phyloP scores from a whole-genome alignment of 92 coral and sea anemone genomes.

The Muricea muricata region DNA sequence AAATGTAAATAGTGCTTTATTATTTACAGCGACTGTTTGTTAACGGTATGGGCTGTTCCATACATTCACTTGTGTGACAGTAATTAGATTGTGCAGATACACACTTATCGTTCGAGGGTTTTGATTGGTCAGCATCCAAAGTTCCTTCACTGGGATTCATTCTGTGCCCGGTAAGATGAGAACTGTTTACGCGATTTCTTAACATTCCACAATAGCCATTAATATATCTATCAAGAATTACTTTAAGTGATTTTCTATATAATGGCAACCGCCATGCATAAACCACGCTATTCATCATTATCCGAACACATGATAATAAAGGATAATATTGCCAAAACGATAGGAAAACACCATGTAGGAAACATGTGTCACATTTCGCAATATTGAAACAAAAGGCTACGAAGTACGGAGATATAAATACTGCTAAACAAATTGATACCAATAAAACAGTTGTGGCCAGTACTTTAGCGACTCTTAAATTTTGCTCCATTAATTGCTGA shows the following conservation, averaged over 20 bases:
- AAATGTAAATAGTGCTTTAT: too few relatives aligned
- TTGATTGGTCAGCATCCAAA: not conserved
- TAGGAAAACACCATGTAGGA: not conserved
- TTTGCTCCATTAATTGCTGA: slow-evolving; percentile 8
- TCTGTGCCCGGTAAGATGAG: not conserved
- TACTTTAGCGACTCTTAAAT: slow-evolving; percentile 18
- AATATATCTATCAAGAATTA: not conserved
- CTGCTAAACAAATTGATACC: slow-evolving; percentile 16
- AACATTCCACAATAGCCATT: not conserved
- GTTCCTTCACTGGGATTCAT: not conserved
- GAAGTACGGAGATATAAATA: slow-evolving; percentile 1
- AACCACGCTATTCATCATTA: slow-evolving; percentile 16
- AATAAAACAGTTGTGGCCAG: slow-evolving; percentile 29
- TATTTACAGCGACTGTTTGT: too few relatives aligned
- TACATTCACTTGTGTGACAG: too few relatives aligned
- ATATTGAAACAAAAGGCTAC: slow-evolving; percentile 25
- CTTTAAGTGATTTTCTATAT: slow-evolving; percentile 22
- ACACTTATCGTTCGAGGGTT: too few relatives aligned
- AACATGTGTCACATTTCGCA: slow-evolving; percentile 20
- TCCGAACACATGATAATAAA: not conserved
- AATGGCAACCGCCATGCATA: slow-evolving; percentile 43
- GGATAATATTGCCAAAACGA: slow-evolving; percentile 38
- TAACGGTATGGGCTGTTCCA: too few relatives aligned
- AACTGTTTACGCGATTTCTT: not conserved
- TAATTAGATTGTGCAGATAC: too few relatives aligned